A percentile compares a stretch with the other conserved stretches of the same genome.
Evolutionary conservation across 2,113 vertebrate species (phyloP).

Genomic region (Barnardius zonarius): DNA sequence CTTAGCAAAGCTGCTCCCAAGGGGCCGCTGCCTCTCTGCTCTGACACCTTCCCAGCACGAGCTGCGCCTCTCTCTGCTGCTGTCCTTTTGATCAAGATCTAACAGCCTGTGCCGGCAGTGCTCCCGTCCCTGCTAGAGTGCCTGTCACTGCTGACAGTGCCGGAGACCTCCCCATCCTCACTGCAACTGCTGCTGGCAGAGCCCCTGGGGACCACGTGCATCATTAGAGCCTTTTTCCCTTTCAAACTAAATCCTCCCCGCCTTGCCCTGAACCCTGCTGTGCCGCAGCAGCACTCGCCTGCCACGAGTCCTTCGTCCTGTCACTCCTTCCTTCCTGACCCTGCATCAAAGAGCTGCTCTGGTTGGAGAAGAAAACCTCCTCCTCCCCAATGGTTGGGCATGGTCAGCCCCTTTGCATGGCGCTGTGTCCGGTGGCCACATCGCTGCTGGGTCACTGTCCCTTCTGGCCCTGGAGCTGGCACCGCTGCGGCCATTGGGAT

Average conservation of each 20-base stretch:
- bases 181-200: background rate
- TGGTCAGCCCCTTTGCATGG: background rate
- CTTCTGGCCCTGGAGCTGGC: background rate
- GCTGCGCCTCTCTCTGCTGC: background rate
- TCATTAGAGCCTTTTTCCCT: conserved; percentile 1
- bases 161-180: background rate
- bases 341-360: background rate
- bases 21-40: conserved; percentile 14
- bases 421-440: background rate
- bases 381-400: background rate
- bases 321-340: background rate
- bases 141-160: background rate
- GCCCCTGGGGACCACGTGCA: background rate
- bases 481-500: background rate
- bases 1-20: background rate
- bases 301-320: background rate
- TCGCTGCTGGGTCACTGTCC: background rate
- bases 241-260: background rate
- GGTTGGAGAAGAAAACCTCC: background rate
- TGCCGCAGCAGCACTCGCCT: background rate
- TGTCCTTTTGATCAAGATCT: conserved; percentile 57
- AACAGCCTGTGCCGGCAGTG: background rate
- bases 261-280: background rate
- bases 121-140: background rate
- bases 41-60: background rate